Conservation (phyloP, 1,140 invertebrate species). For the Metaphire vulgaris region DNA sequence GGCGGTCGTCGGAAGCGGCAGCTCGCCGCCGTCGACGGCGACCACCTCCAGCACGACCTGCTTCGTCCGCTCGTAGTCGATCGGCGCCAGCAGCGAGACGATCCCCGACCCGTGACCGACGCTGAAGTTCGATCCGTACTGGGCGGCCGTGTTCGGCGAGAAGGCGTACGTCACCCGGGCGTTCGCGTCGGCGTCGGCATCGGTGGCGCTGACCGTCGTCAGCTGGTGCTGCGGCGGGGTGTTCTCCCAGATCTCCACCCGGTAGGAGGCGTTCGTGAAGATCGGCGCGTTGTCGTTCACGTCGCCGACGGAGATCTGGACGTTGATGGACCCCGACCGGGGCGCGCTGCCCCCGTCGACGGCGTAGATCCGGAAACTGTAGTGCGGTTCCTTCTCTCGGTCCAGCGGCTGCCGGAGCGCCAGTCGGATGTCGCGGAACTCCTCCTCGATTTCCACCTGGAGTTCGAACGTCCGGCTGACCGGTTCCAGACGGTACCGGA, state of each 20-base stretch:
- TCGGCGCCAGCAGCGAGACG: background rate
- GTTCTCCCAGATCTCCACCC: constrained; percentile 13
- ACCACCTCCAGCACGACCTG: background rate
- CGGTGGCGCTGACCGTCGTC: constrained; percentile 44
- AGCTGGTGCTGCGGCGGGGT: constrained; percentile 51
- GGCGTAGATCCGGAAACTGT: constrained; percentile 75
- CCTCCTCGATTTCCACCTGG: background rate
- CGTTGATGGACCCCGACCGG: constrained; percentile 61
- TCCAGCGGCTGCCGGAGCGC: constrained; percentile 63
- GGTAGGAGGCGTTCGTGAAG: constrained; percentile 14
- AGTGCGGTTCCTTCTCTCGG: constrained; percentile 68
- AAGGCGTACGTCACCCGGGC: constrained; percentile 4
- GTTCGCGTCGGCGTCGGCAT: constrained; percentile 26
- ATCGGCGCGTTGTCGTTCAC: constrained; percentile 18
- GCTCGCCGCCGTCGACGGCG: background rate
- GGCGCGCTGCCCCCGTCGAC: constrained; percentile 80
- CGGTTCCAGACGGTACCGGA: constrained; percentile 81
- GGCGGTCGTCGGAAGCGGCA: background rate
- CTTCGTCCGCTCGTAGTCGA: background rate
- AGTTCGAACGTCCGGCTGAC: constrained; percentile 52
- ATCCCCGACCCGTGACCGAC: background rate
- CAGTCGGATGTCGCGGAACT: constrained; percentile 16
- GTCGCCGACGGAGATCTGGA: background rate
- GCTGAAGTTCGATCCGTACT: background rate
- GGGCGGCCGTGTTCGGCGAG: background rate